Evolutionary conservation across 2,113 vertebrate species (phyloP).

Genomic region (Nesoenas mayeri): DNA sequence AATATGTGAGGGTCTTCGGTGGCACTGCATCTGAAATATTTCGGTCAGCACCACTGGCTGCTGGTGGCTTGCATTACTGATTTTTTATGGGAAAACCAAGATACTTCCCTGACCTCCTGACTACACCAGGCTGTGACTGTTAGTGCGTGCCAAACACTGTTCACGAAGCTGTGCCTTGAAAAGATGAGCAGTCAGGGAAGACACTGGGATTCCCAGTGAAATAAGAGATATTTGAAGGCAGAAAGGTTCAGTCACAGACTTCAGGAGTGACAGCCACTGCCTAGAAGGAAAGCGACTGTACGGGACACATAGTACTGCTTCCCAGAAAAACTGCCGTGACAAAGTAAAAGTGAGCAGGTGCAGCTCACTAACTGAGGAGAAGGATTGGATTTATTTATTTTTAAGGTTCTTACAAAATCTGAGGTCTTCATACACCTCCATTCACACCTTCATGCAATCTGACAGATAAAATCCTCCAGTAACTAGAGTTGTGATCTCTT

Average conservation of each 20-base stretch:
- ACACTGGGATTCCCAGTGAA: not conserved
- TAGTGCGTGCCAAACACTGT: not conserved
- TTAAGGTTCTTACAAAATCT: not conserved
- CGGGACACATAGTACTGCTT: not conserved
- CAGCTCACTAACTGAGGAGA: not conserved
- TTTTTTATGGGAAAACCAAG: not conserved
- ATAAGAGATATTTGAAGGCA: not conserved
- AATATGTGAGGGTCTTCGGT: not conserved
- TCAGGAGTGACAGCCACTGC: not conserved
- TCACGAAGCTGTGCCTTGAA: not conserved
- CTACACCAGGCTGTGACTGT: not conserved
- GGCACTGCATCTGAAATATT: not conserved
- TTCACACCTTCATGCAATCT: not conserved
- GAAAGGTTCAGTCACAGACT: not conserved
- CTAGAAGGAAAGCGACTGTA: not conserved
- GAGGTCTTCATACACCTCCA: not conserved
- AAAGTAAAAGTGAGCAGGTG: not conserved
- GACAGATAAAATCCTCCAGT: not conserved
- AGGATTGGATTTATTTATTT: not conserved
- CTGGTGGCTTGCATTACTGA: not conserved
- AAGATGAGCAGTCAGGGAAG: not conserved
- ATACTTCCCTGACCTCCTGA: not conserved
- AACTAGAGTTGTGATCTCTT: not conserved
- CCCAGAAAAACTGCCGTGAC: not conserved
- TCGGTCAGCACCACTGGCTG: not conserved